Conservation (phyloP, 2,113 vertebrate species). For the Oriolus oriolus region DNA sequence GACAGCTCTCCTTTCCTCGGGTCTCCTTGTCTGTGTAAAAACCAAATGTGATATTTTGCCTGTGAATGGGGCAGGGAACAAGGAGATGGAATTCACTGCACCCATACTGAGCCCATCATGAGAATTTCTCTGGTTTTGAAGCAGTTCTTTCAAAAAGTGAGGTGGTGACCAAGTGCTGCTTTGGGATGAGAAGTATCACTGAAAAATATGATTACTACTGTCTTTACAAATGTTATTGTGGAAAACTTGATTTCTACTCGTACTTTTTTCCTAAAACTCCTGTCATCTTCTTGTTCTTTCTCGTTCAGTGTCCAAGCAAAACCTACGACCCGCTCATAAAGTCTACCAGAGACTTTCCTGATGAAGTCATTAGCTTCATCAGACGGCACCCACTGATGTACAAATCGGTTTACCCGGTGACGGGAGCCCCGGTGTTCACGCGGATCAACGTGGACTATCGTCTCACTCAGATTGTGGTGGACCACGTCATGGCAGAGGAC, state of each 20-base stretch:
- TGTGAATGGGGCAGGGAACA: fast-evolving
- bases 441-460: conserved; percentile 87
- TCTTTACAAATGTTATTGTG: background rate
- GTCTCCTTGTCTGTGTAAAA: background rate
- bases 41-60: fast-evolving
- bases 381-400: conserved; percentile 89
- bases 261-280: background rate
- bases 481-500: conserved; percentile 90
- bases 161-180: background rate
- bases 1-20: background rate
- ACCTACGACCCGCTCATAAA: conserved; percentile 91
- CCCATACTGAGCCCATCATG: background rate
- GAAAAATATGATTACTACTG: background rate
- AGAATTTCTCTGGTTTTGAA: background rate
- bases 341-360: conserved; percentile 93
- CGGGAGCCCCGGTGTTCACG: conserved; percentile 84
- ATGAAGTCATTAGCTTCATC: conserved; percentile 93
- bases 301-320: conserved; percentile 88
- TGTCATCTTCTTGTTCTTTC: background rate
- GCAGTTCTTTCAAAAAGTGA: background rate
- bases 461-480: conserved; percentile 90
- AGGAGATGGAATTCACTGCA: background rate
- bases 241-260: background rate
- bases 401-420: conserved; percentile 80
- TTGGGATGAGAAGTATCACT: background rate